Evolutionary conservation across 2,888 invertebrate genomes (phyloP).

Genomic region (Dryobota labecula): DNA sequence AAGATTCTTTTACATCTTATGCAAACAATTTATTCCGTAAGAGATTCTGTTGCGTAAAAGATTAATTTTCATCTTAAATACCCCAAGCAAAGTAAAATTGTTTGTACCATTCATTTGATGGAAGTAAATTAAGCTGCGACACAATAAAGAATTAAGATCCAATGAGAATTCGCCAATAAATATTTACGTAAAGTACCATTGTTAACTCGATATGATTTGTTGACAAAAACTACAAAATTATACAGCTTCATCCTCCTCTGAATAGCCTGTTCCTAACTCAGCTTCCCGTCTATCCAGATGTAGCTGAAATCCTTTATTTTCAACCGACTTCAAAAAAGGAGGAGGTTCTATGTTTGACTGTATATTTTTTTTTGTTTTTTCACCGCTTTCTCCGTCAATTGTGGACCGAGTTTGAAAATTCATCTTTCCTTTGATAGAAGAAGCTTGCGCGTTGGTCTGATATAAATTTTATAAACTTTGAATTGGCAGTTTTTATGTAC

Average conservation of each 20-base stretch:
- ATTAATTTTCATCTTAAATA: constrained; percentile 52
- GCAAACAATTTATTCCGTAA: constrained; percentile 46
- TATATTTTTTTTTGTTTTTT: no score
- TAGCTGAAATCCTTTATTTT: background rate
- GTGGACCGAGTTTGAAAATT: no score
- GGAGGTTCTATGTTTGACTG: no score
- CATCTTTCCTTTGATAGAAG: no score
- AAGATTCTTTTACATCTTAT: constrained; percentile 36
- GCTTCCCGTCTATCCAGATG: background rate
- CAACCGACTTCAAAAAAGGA: no score
- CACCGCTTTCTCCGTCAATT: no score
- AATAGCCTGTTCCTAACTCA: no score
- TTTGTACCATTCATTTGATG: constrained; percentile 55
- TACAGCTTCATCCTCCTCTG: background rate
- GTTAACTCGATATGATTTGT: constrained; percentile 26
- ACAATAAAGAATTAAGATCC: constrained; percentile 55
- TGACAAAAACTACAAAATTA: background rate
- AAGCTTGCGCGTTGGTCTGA: no score
- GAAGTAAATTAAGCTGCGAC: constrained; percentile 57
- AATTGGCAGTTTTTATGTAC: no score
- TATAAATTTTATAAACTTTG: no score
- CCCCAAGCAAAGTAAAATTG: constrained; percentile 45
- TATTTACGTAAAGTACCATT: constrained; percentile 49
- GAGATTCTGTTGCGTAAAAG: constrained; percentile 33
- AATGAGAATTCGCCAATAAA: constrained; percentile 56